phyloP scores from a whole-genome alignment of 2,888 invertebrate species.

The Baronia brevicornis region DNA sequence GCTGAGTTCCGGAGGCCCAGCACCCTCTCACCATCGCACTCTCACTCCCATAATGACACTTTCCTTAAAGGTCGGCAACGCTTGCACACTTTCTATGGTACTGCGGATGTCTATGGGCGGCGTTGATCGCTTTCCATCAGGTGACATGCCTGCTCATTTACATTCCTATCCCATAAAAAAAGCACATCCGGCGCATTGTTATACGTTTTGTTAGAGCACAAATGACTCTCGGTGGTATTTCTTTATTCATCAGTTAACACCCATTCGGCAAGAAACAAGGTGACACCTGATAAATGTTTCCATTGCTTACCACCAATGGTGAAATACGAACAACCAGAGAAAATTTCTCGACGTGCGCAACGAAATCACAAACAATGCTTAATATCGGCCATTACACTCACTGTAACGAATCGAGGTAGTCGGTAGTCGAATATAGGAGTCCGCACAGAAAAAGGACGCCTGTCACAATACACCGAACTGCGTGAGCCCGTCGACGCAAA shows the following conservation, averaged over 20 bases:
- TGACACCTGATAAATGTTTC: constrained; percentile 50
- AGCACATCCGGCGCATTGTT: constrained; percentile 9
- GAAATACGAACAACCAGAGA: constrained; percentile 49
- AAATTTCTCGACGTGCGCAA: constrained; percentile 54
- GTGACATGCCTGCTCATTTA: too few species aligned
- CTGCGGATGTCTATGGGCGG: too few species aligned
- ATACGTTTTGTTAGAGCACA: constrained; percentile 5
- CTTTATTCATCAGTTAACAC: constrained; percentile 55
- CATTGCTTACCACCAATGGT: constrained; percentile 45
- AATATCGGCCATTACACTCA: constrained; percentile 37
- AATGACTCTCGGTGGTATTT: constrained; percentile 44
- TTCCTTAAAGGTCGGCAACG: too few species aligned
- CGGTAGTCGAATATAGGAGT: constrained; percentile 31
- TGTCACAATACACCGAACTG: constrained; percentile 40
- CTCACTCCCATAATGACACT: too few species aligned
- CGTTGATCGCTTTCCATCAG: too few species aligned
- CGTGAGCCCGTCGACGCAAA: constrained; percentile 45
- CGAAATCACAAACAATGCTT: constrained; percentile 58
- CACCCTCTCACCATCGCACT: too few species aligned
- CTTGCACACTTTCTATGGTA: too few species aligned
- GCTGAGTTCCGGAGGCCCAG: too few species aligned
- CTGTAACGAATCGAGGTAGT: constrained; percentile 51
- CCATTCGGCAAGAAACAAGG: constrained; percentile 31
- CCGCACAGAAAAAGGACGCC: constrained; percentile 25
- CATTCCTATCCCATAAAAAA: too few species aligned